Conservation (phyloP, 1,140 invertebrate species). For the Zaprionus capensis region DNA sequence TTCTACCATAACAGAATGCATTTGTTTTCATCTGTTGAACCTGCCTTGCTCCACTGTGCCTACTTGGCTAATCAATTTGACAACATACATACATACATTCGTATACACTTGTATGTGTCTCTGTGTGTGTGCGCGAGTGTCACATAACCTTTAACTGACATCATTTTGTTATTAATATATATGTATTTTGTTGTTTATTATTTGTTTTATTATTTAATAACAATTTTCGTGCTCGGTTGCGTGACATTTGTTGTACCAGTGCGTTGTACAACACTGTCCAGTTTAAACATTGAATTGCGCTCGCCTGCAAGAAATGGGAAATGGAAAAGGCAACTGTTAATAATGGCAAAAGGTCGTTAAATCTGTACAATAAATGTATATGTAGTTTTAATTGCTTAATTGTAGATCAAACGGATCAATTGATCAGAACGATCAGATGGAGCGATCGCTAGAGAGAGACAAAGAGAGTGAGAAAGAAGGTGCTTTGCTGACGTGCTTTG, state of each 20-base stretch:
- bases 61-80: constrained; percentile 50
- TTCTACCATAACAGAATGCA: not conserved
- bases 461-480: not conserved
- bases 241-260: constrained; percentile 24
- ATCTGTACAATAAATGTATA: constrained; percentile 33
- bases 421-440: constrained; percentile 25
- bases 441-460: not conserved
- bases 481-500: not conserved
- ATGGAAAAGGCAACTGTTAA: constrained; percentile 42
- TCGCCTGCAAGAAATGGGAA: constrained; percentile 53
- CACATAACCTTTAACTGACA: constrained; percentile 67
- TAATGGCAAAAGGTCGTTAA: constrained; percentile 51
- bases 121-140: constrained; percentile 45
- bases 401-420: constrained; percentile 65
- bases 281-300: constrained; percentile 24
- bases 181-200: constrained; percentile 38
- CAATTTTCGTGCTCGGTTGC: constrained; percentile 10
- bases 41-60: constrained; percentile 57
- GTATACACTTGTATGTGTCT: not conserved
- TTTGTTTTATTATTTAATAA: constrained; percentile 31
- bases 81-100: constrained; percentile 17
- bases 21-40: not conserved
- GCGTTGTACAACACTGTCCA: constrained; percentile 52
- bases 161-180: constrained; percentile 53
- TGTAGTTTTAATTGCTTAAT: constrained; percentile 64